Evolutionary conservation across 2,888 invertebrate genomes (phyloP).

Genomic region (Acrocyrtus sp.): DNA sequence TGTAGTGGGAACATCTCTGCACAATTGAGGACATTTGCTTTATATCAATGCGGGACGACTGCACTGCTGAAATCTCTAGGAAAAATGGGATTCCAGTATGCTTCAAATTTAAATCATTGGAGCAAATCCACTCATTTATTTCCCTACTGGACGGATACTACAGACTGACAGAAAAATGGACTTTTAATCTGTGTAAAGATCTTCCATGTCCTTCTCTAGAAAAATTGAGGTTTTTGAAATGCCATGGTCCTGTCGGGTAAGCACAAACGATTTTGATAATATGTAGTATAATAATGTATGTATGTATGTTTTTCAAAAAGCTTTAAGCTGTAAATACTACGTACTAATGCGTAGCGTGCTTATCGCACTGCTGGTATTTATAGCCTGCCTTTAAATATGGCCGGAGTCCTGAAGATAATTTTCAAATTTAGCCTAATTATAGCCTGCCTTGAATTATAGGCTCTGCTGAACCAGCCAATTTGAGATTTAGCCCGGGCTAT

Average conservation of each 20-base stretch:
- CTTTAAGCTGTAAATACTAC: too few species aligned
- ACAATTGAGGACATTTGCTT: slow-evolving; percentile 86
- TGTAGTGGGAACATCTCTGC: slow-evolving; percentile 79
- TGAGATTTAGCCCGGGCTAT: too few species aligned
- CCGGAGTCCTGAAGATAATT: too few species aligned
- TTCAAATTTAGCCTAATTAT: too few species aligned
- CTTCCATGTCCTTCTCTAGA: slow-evolving; percentile 82
- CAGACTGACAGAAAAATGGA: slow-evolving; percentile 87
- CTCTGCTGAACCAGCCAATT: too few species aligned
- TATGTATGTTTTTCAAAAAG: too few species aligned
- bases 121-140: slow-evolving; percentile 80
- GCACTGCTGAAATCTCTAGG: slow-evolving; percentile 79
- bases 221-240: slow-evolving; percentile 77
- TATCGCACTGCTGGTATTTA: too few species aligned
- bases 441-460: too few species aligned
- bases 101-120: slow-evolving; percentile 76
- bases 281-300: too few species aligned
- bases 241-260: slow-evolving; percentile 92
- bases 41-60: slow-evolving; percentile 77
- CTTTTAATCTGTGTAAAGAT: slow-evolving; percentile 86
- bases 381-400: too few species aligned
- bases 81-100: slow-evolving; percentile 82
- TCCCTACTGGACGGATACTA: slow-evolving; percentile 88
- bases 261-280: slow-evolving; percentile 67
- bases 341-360: too few species aligned